A percentile compares a stretch with the other conserved stretches of the same genome.
Conservation (phyloP, 1,140 invertebrate species). For the Batillaria attramentaria region DNA sequence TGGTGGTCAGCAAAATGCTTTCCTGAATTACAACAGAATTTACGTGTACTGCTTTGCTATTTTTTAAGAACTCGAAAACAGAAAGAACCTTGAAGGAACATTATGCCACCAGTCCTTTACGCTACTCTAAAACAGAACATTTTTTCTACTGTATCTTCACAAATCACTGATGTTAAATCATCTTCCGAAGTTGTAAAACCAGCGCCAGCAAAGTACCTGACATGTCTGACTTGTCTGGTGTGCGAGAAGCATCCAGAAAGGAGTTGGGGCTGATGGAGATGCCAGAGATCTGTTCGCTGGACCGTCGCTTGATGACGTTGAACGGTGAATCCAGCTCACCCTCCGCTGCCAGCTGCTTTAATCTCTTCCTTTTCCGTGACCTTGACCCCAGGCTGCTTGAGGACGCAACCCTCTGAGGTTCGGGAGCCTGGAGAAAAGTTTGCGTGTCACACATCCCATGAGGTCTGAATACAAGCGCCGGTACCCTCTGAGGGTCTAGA, state of each 20-base stretch:
- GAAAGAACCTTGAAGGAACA: neutral
- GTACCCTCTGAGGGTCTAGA: too few species aligned
- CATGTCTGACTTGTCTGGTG: conserved; percentile 61
- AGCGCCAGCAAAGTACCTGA: conserved; percentile 38
- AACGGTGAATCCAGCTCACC: conserved; percentile 73
- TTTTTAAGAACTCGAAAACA: neutral
- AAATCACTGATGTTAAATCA: too few species aligned
- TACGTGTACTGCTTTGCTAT: neutral
- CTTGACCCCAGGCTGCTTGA: conserved; percentile 56
- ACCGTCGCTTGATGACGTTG: conserved; percentile 79
- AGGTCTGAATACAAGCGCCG: too few species aligned
- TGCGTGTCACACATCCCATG: too few species aligned
- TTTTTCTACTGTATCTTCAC: too few species aligned
- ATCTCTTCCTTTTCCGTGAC: conserved; percentile 70
- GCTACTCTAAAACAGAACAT: too few species aligned
- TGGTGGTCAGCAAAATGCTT: neutral
- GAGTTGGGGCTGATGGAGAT: conserved; percentile 87
- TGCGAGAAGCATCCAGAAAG: conserved; percentile 82
- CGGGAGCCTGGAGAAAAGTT: too few species aligned
- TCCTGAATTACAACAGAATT: too few species aligned
- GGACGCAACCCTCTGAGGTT: conserved; percentile 34
- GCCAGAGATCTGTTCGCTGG: conserved; percentile 83
- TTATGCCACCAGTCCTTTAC: neutral
- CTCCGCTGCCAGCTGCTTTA: conserved; percentile 71
- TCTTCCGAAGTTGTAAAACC: too few species aligned